phyloP scores from a whole-genome alignment of 1,140 invertebrate species.

The Brachionus rubens region DNA sequence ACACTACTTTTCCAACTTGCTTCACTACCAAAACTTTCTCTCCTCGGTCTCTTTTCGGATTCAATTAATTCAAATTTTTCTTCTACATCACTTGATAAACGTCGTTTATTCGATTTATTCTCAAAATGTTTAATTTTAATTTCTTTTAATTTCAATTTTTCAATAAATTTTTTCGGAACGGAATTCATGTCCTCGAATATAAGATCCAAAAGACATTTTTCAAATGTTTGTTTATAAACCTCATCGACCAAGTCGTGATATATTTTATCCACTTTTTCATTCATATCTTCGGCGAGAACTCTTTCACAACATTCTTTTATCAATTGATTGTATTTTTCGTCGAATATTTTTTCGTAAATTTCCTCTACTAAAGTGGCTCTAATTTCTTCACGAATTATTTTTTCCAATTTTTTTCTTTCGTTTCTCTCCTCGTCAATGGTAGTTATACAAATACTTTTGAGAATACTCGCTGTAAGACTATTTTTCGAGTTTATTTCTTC shows the following conservation, averaged over 20 bases:
- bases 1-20: conserved; percentile 15
- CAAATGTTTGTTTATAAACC: not conserved
- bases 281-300: conserved; percentile 5
- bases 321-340: conserved; percentile 11
- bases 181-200: conserved; percentile 28
- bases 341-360: conserved; percentile 25
- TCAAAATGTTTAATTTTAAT: not conserved
- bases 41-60: conserved; percentile 7
- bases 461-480: not conserved
- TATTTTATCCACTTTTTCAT: conserved; percentile 6
- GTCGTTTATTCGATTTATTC: not conserved
- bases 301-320: conserved; percentile 26
- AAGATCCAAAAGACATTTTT: conserved; percentile 40
- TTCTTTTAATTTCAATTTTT: not conserved
- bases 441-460: not conserved
- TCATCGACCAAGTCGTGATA: not conserved
- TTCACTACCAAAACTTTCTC: not conserved
- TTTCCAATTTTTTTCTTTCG: not conserved
- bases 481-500: conserved; percentile 5
- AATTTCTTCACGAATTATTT: not conserved
- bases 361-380: conserved; percentile 2
- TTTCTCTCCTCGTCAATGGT: conserved; percentile 13
- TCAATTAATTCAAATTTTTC: not conserved
- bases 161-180: not conserved
- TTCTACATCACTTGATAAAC: not conserved